Evolutionary conservation across 2,888 invertebrate species (phyloP).

Genomic region (Cryptocephalus moraei): DNA sequence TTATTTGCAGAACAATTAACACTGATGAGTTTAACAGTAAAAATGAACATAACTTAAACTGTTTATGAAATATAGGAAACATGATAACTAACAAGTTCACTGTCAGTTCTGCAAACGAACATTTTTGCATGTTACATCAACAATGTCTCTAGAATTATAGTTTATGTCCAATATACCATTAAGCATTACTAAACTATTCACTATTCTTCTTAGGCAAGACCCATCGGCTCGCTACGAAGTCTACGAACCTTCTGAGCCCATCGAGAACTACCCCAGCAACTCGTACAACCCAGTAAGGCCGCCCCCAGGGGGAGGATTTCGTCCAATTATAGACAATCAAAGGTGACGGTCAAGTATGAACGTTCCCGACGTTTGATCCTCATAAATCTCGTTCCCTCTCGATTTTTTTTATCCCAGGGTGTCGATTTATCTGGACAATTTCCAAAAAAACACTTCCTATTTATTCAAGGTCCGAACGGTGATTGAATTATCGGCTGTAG

Average conservation of each 20-base stretch:
- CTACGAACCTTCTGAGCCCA: constrained; percentile 23
- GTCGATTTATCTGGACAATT: not conserved
- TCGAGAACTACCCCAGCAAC: constrained; percentile 3
- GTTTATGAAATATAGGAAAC: too few species aligned
- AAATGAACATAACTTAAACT: too few species aligned
- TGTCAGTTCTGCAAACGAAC: too few species aligned
- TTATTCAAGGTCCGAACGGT: too few species aligned
- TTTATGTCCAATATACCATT: not conserved
- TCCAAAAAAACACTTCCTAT: too few species aligned
- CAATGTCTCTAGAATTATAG: too few species aligned
- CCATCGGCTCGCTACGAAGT: constrained; percentile 24
- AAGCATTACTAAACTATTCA: not conserved
- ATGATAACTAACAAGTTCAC: too few species aligned
- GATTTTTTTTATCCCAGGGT: not conserved
- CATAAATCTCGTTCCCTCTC: too few species aligned
- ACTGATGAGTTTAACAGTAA: too few species aligned
- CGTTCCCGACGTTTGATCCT: not conserved
- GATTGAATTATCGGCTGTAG: too few species aligned
- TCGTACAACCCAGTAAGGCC: not conserved
- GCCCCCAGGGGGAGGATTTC: constrained; percentile 1
- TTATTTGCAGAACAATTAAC: too few species aligned
- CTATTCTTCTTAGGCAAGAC: constrained; percentile 10
- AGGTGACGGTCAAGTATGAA: constrained; percentile 7
- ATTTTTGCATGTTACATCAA: too few species aligned
- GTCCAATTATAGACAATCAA: constrained; percentile 1